A percentile compares a stretch with the other conserved stretches of the same genome.
phyloP scores from a whole-genome alignment of 2,797 vertebrate species.

The Chromis chromis region DNA sequence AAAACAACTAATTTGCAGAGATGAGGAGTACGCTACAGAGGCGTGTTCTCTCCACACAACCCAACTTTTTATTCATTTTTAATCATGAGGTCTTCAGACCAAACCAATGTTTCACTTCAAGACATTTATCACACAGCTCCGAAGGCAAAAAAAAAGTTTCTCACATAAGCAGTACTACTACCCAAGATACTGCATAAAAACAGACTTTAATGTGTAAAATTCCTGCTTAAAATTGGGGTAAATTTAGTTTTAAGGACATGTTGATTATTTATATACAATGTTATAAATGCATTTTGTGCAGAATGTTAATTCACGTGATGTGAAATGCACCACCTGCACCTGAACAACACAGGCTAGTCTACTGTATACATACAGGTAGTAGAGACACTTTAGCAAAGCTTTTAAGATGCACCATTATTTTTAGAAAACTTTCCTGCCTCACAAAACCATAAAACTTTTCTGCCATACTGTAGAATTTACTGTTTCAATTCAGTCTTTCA shows the following conservation, averaged over 20 bases:
- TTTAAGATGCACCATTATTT: too few relatives aligned
- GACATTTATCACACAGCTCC: background rate
- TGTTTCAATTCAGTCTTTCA: constrained; percentile 15
- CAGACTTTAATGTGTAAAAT: background rate
- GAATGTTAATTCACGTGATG: too few relatives aligned
- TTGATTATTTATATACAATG: background rate
- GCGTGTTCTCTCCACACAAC: background rate
- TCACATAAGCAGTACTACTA: background rate
- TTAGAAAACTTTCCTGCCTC: background rate
- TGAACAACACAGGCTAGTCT: too few relatives aligned
- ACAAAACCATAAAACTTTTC: background rate
- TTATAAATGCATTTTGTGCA: background rate
- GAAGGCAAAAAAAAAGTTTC: background rate
- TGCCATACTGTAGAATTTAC: background rate
- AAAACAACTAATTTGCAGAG: background rate
- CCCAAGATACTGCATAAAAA: background rate
- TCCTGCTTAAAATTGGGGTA: background rate
- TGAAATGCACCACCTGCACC: background rate
- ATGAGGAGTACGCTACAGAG: background rate
- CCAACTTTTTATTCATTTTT: background rate
- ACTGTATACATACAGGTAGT: too few relatives aligned
- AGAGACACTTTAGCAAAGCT: background rate
- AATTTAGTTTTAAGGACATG: background rate
- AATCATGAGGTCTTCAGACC: background rate
- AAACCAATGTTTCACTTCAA: background rate